Evolutionary conservation across 1,140 invertebrate genomes (phyloP), one percentile per base, ranked within the genome.

Genomic region (Plectrocnemia conspersa): DNA sequence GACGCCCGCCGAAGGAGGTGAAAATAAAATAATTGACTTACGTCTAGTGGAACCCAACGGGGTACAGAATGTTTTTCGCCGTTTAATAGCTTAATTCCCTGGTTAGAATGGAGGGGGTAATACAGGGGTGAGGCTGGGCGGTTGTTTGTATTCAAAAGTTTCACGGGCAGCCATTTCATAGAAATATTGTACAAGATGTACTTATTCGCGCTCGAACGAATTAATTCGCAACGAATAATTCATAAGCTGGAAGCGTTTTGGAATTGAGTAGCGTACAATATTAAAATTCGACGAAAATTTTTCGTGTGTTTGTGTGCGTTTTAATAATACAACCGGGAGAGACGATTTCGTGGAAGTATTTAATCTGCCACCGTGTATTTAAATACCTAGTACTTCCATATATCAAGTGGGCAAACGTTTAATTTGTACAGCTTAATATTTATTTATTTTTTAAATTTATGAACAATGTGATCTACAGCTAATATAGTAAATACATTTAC

Each of bases 11-110:
- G 23, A 58, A 58, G 47, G 56, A 58, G 53, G 48, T 54, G 50
- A 55, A 59, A 56, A 59, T 59, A 52, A 59, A 59, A 54, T 59
- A 55, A 58, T 59, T 56, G 41, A 56, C 47, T 54, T 59, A 54
- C 22, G 35, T 54, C 52, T 25, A 33, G 27, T 35, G 47, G 13
- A 56, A 41, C 46, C 33, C 16, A 24, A n/a, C n/a, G n/a, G 11
- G 38, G 19, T 18, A 41, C 38, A 11, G 38, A 25, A 46, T 16
- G 47, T 49, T 49, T 35, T 49, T 49, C 36, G 33, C 6, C 23
- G 22, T 23, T 40, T 41, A 38, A 52, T 22, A 24, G 36, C 49
- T 52, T 41, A 23, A 23, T 46, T 52, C 23, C 24, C 54, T 24
- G 21, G 13, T 21, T n/a, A 49, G 32, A 50, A 40, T 32, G 18